Percentiles rank a stretch among this genome's conserved stretches.
These are phyloP conservation scores for Drosophila sucinea DNA, from an alignment of 1,140 invertebrate species.

Conservation along the genomic window DNA sequence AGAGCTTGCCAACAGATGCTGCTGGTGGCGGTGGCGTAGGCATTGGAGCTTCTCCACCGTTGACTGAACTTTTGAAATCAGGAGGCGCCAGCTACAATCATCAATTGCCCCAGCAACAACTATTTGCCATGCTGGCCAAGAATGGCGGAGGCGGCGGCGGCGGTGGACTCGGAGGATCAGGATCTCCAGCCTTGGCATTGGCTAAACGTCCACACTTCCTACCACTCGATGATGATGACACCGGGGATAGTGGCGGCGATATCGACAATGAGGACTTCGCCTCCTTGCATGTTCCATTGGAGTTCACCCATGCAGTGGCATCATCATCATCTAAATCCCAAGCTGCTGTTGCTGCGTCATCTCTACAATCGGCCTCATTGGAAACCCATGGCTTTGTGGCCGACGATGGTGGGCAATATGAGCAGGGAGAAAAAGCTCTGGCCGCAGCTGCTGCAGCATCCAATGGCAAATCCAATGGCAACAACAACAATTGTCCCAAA, in stretches of 20 bases:
- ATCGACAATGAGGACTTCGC: constrained; percentile 51
- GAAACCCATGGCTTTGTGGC: constrained; percentile 77
- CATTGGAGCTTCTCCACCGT: constrained; percentile 30
- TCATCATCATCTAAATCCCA: constrained; percentile 14
- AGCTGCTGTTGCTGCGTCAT: constrained; percentile 28
- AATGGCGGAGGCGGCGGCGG: constrained; percentile 44
- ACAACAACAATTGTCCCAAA: constrained; percentile 83
- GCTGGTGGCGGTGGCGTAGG: constrained; percentile 19
- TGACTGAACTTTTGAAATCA: constrained; percentile 66
- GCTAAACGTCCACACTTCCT: constrained; percentile 45
- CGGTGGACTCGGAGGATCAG: constrained; percentile 15
- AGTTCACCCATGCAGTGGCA: constrained; percentile 11
- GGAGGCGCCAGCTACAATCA: constrained; percentile 71
- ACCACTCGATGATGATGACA: constrained; percentile 50
- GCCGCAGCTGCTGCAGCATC: constrained; percentile 51
- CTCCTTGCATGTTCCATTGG: constrained; percentile 43
- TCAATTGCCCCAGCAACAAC: constrained; percentile 70
- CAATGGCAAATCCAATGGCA: constrained; percentile 45
- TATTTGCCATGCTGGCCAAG: constrained; percentile 72
- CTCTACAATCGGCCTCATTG: constrained; percentile 55
- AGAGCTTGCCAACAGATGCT: constrained; percentile 64
- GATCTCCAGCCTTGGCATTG: constrained; percentile 20
- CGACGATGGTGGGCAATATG: constrained; percentile 75
- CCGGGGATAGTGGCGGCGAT: constrained; percentile 40
- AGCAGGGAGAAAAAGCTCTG: constrained; percentile 67